Conservation (phyloP, 1,140 invertebrate species). For the Luehdorfia chinensis region DNA sequence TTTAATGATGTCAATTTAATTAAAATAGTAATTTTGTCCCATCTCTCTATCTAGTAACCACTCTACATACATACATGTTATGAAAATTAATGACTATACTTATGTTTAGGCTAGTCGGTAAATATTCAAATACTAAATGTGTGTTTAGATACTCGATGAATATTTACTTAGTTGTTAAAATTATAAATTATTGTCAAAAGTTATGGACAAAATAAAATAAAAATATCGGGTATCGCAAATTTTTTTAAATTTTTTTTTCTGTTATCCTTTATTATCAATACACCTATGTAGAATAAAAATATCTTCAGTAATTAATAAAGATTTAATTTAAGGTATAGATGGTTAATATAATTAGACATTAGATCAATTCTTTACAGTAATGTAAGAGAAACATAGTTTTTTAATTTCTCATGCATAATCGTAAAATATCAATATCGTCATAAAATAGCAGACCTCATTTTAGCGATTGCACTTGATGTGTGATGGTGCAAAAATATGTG, state of each 20-base stretch:
- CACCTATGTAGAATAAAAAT: no score
- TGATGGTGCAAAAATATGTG: no score
- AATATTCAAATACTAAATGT: conserved; percentile 35
- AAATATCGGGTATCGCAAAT: conserved; percentile 30
- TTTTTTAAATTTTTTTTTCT: not conserved
- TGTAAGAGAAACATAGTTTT: no score
- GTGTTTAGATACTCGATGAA: conserved; percentile 40
- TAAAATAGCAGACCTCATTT: no score
- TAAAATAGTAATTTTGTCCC: conserved; percentile 28
- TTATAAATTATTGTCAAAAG: conserved; percentile 50
- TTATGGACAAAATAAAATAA: conserved; percentile 51
- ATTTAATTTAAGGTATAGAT: no score
- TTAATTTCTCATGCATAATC: no score
- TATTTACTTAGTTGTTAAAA: conserved; percentile 56
- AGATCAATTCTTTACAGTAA: no score
- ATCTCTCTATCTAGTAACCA: conserved; percentile 23
- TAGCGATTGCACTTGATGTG: no score
- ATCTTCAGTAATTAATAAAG: no score
- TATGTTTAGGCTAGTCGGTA: conserved; percentile 27
- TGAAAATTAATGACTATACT: conserved; percentile 24
- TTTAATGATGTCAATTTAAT: conserved; percentile 44
- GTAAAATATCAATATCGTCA: no score
- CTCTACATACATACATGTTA: conserved; percentile 70
- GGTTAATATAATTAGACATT: no score
- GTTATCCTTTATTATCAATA: not conserved